A percentile compares a stretch with the other conserved stretches of the same genome.
These are phyloP conservation scores for Tachyglossus aculeatus DNA, from an alignment of 2,797 vertebrate species.

Conservation along the genomic window DNA sequence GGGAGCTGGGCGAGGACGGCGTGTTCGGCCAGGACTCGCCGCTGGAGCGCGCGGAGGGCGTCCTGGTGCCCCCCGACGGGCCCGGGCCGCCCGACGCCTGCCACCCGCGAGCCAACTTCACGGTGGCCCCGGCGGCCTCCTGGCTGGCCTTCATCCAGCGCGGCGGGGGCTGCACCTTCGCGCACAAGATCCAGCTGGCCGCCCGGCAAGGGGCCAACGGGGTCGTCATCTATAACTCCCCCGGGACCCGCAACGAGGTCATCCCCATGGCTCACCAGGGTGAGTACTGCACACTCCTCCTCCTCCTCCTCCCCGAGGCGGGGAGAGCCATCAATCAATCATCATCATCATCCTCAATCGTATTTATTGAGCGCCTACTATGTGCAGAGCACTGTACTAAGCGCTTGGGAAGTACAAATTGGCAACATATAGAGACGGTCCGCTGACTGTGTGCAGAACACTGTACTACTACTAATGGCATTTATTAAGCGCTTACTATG, in stretches of 20 bases:
- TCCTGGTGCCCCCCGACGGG: conserved; percentile 71
- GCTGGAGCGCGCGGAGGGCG: conserved; percentile 67
- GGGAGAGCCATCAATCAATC: too few relatives aligned
- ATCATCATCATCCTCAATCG: too few relatives aligned
- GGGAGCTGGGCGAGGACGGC: conserved; percentile 78
- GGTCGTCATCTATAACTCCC: conserved; percentile 82
- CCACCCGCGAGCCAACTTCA: conserved; percentile 71
- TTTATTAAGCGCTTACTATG: too few relatives aligned
- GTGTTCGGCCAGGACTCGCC: conserved; percentile 84
- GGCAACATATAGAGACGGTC: too few relatives aligned
- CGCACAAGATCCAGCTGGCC: conserved; percentile 81
- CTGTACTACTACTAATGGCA: too few relatives aligned
- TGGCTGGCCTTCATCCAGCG: conserved; percentile 85
- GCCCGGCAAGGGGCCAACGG: conserved; percentile 73
- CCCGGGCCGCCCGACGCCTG: conserved; percentile 70
- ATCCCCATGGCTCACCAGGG: conserved; percentile 86
- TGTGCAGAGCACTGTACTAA: too few relatives aligned
- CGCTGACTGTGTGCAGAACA: too few relatives aligned
- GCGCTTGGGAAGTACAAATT: too few relatives aligned
- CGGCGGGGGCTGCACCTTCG: conserved; percentile 83
- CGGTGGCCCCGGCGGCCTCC: conserved; percentile 50
- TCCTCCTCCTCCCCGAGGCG: too few relatives aligned
- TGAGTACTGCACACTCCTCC: conserved; percentile 58
- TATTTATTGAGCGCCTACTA: too few relatives aligned
- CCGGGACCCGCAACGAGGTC: conserved; percentile 77